phyloP scores from a whole-genome alignment of 1,140 invertebrate species.

The Lordiphosa clarofinis region DNA sequence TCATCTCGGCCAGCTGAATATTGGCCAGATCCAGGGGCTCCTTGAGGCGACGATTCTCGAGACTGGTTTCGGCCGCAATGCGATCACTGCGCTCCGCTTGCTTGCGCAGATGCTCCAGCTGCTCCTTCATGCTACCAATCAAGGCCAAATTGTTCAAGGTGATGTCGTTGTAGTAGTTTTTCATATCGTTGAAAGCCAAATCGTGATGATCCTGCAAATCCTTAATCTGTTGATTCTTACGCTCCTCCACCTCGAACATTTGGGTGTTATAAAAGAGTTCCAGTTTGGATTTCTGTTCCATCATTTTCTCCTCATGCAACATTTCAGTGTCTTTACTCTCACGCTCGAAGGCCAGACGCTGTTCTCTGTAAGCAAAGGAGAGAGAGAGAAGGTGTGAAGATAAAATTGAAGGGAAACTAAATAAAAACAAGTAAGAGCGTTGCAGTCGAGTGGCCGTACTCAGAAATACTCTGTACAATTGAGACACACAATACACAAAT shows the following conservation, averaged over 20 bases:
- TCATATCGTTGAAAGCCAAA: slow-evolving; percentile 91
- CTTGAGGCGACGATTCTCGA: slow-evolving; percentile 87
- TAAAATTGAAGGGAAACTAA: no score
- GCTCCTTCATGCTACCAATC: slow-evolving; percentile 91
- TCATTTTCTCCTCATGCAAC: slow-evolving; percentile 90
- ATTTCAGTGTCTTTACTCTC: slow-evolving; percentile 88
- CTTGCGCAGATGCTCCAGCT: slow-evolving; percentile 91
- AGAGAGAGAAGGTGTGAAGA: not conserved
- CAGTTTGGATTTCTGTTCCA: slow-evolving; percentile 86
- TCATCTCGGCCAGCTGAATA: slow-evolving; percentile 85
- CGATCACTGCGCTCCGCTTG: slow-evolving; percentile 88
- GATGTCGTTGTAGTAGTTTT: slow-evolving; percentile 96
- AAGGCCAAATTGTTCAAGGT: slow-evolving; percentile 93
- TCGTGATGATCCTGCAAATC: slow-evolving; percentile 91
- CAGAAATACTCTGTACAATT: no score
- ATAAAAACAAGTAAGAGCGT: not conserved
- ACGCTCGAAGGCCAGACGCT: slow-evolving; percentile 82
- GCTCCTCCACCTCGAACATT: slow-evolving; percentile 92
- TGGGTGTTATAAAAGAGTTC: slow-evolving; percentile 88
- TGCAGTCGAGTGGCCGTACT: no score
- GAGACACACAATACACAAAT: no score
- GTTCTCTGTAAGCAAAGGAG: slow-evolving; percentile 37
- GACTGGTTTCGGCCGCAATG: slow-evolving; percentile 81
- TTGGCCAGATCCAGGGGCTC: slow-evolving; percentile 86
- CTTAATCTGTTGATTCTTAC: slow-evolving; percentile 92